These are phyloP conservation scores for Polydrusus cervinus DNA, from an alignment of 2,888 invertebrate species.

Conservation along the genomic window DNA sequence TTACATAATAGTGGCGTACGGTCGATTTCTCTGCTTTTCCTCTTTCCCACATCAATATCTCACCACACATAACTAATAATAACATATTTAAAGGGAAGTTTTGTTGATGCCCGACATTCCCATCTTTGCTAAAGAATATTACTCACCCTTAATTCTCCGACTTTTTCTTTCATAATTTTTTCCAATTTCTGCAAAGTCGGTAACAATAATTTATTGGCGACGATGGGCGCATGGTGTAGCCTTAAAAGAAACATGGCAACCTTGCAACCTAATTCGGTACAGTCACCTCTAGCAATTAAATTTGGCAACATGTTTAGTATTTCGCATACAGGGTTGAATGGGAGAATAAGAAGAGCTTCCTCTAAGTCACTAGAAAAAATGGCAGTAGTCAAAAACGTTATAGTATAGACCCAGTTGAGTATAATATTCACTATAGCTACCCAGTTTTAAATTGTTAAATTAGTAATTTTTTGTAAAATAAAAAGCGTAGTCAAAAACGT, in stretches of 20 bases:
- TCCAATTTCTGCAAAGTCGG: slow-evolving; percentile 79
- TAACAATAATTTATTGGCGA: slow-evolving; percentile 80
- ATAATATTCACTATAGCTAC: too few relatives aligned
- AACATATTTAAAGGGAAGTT: too few relatives aligned
- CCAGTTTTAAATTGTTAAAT: too few relatives aligned
- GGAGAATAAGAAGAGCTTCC: slow-evolving; percentile 89
- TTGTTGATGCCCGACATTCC: too few relatives aligned
- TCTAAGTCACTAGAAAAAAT: slow-evolving; percentile 85
- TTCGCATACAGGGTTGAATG: slow-evolving; percentile 87
- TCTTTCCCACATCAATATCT: too few relatives aligned
- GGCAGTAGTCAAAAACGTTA: neutral
- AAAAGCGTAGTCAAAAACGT: neutral
- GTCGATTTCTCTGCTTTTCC: too few relatives aligned
- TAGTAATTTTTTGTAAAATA: neutral
- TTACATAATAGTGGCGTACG: neutral
- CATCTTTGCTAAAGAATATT: too few relatives aligned
- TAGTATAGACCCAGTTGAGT: too few relatives aligned
- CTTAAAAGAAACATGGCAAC: slow-evolving; percentile 84
- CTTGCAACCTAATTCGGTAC: slow-evolving; percentile 85
- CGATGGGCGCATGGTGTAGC: slow-evolving; percentile 86
- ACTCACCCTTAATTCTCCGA: slow-evolving; percentile 77
- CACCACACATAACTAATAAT: too few relatives aligned
- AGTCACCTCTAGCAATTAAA: slow-evolving; percentile 80
- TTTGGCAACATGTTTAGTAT: slow-evolving; percentile 82
- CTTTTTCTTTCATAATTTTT: slow-evolving; percentile 73